Evolutionary conservation across 2,888 invertebrate species (phyloP), one percentile per base, ranked within the genome.

Genomic region (Rhamnusium bicolor): DNA sequence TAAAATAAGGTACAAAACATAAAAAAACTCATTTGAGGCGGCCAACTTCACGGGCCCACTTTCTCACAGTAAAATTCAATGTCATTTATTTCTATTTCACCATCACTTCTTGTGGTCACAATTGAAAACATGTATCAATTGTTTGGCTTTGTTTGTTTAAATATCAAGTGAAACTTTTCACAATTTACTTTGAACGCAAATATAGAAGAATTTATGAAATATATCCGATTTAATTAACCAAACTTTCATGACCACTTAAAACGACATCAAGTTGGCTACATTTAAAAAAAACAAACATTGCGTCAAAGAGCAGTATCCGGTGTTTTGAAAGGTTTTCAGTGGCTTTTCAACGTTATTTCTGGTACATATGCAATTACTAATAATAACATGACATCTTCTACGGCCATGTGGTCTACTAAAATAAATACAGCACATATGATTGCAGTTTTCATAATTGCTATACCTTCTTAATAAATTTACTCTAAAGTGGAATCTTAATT

Each of bases 311-410:
- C 54, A 21, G 63, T 74, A 77, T 79, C 79, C 79, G 79, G 76
- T 71, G 72, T 73, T 74, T 10, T 74, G 71, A 75, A 74, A 76
- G 66, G 76, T 71, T 76, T 76, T 74, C 70, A 62, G 40, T 53
- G 10, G 47, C 49, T 18, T 58, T 63, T 63, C 63, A 73, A 66
- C 62, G 74, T 74, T 77, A 76, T 78, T 79, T 76, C 71, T 61
- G 63, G 67, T 69, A 40, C 40, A 66, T 53, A 54, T 56, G 74
- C 69, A 79, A 79, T 78, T 76, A 79, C 79, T 78, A 79, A 79
- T 78, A 79, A 79, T 79, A 78, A 76, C 78, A 75, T 61, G 67
- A 56, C 61, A 61, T 47, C 46, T 63, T 49, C 16, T 1, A 27
- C 63, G 47, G 63, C 24, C 63, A 63, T 63, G 49, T 63, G 63